A percentile compares a stretch with the other conserved stretches of the same genome.
Evolutionary conservation across 2,113 vertebrate species (phyloP).

Genomic region (Oncorhynchus kisutch): DNA sequence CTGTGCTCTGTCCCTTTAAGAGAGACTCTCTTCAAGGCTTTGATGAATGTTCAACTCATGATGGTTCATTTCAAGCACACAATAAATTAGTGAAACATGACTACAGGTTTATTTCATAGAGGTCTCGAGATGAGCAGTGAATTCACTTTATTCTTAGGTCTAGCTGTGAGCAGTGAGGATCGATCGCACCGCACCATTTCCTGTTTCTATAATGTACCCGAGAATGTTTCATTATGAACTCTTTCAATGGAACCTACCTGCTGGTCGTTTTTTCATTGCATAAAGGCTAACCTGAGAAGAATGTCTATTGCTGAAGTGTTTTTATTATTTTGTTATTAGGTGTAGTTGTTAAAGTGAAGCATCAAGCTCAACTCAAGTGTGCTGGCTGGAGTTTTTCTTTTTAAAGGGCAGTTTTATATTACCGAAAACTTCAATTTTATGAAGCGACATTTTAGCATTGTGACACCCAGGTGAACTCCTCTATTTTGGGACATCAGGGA

Average conservation of each 20-base stretch:
- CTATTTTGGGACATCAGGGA: conserved; percentile 2
- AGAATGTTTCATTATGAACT: background rate
- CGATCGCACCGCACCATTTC: background rate
- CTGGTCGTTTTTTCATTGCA: too few species aligned
- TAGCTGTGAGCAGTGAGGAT: background rate
- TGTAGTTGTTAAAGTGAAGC: too few species aligned
- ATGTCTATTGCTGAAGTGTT: background rate
- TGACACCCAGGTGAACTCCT: background rate
- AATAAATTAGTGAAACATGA: conserved; percentile 45
- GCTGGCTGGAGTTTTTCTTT: too few species aligned
- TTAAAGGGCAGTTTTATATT: background rate
- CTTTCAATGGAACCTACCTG: background rate
- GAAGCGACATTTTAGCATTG: background rate
- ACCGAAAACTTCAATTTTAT: background rate
- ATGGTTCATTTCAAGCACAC: conserved; percentile 49
- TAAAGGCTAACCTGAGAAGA: too few species aligned
- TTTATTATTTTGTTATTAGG: background rate
- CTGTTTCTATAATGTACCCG: too few species aligned
- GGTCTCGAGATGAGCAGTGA: background rate
- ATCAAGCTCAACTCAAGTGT: background rate
- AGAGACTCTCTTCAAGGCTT: conserved; percentile 48
- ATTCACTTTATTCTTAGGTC: background rate
- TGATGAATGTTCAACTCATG: conserved; percentile 57
- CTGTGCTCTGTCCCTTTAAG: conserved; percentile 67
- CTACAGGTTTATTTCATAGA: conserved; percentile 21